Percentiles rank a stretch among this genome's conserved stretches.
These are phyloP conservation scores for Dryas iulia DNA, from an alignment of 1,140 invertebrate genomes.

Conservation along the genomic window DNA sequence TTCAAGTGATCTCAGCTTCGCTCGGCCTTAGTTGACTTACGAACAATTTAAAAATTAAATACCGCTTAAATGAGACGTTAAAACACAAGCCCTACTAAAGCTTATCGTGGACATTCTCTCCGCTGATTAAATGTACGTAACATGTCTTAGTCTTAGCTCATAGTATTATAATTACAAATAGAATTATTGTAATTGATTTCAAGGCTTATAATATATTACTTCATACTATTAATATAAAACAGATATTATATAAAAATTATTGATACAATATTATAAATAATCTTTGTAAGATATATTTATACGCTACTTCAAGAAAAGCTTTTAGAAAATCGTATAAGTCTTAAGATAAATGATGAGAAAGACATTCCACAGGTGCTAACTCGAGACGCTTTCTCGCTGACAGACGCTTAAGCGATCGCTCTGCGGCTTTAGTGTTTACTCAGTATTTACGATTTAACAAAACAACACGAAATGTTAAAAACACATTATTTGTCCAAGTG, in stretches of 20 bases:
- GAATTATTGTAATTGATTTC: neutral
- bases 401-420: conserved; percentile 49
- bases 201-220: neutral
- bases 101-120: conserved; percentile 39
- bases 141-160: neutral
- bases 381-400: conserved; percentile 61
- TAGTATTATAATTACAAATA: neutral
- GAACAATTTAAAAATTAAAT: conserved; percentile 78
- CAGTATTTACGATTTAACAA: conserved; percentile 80
- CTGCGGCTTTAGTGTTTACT: conserved; percentile 62
- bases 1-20: conserved; percentile 76
- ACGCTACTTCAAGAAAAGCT: neutral
- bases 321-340: neutral
- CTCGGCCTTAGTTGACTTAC: conserved; percentile 72
- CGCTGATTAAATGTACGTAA: neutral
- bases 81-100: conserved; percentile 51
- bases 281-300: neutral
- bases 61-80: conserved; percentile 72
- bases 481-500: conserved; percentile 77
- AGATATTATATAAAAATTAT: neutral
- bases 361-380: conserved; percentile 58
- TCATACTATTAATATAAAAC: neutral
- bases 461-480: conserved; percentile 80
- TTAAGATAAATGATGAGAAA: conserved; percentile 29
- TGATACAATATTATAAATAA: neutral